A percentile compares a stretch with the other conserved stretches of the same genome.
Evolutionary conservation across 2,888 invertebrate species (phyloP).

Genomic region (Muschampia staudingeri): DNA sequence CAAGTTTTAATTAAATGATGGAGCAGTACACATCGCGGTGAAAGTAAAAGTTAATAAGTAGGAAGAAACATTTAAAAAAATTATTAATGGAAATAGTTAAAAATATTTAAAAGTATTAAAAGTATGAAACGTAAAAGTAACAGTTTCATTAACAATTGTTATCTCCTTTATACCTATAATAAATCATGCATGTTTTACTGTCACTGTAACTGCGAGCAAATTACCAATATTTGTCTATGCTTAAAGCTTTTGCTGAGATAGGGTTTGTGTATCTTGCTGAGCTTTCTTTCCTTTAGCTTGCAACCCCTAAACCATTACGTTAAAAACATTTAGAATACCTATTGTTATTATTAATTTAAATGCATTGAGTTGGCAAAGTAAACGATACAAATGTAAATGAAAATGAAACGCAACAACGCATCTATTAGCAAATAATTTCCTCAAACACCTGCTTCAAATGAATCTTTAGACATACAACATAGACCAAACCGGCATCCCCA

Average conservation of each 20-base stretch:
- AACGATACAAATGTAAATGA: background rate
- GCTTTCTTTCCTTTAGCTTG: slow-evolving; percentile 17
- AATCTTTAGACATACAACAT: slow-evolving; percentile 4
- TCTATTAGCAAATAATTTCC: slow-evolving; percentile 27
- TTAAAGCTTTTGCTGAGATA: slow-evolving; percentile 36
- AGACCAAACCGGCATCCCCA: slow-evolving; percentile 7
- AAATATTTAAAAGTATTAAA: background rate
- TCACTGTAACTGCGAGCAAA: slow-evolving; percentile 44
- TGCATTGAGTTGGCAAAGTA: background rate
- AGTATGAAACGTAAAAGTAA: slow-evolving; percentile 22
- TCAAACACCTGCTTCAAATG: slow-evolving; percentile 38
- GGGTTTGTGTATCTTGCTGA: slow-evolving; percentile 15
- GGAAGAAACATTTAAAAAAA: no score
- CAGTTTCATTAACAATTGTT: slow-evolving; percentile 36
- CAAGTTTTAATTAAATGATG: no score
- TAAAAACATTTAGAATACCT: background rate
- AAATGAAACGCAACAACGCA: background rate
- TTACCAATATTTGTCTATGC: slow-evolving; percentile 47
- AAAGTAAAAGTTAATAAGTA: no score
- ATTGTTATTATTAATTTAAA: no score
- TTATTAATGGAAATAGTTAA: background rate
- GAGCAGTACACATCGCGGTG: no score
- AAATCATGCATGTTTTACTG: slow-evolving; percentile 51
- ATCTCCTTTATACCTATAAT: slow-evolving; percentile 49
- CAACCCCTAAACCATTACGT: slow-evolving; percentile 37